phyloP scores from a whole-genome alignment of 2,797 vertebrate genomes.

The Eidolon dupreanum region DNA sequence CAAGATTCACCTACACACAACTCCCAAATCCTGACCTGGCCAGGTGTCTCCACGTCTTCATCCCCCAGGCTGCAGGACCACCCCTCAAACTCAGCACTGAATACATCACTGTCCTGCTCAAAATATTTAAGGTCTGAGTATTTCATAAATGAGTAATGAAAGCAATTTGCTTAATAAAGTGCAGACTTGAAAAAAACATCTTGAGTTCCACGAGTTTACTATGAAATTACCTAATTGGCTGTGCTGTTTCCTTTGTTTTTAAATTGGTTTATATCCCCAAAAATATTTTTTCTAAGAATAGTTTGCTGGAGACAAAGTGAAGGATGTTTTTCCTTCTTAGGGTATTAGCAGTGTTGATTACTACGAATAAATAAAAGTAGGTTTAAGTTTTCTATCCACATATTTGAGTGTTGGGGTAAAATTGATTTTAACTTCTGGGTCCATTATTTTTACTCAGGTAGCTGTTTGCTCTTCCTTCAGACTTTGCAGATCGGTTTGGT shows the following conservation, averaged over 20 bases:
- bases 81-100: background rate
- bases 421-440: background rate
- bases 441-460: background rate
- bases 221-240: background rate
- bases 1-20: background rate
- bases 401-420: background rate
- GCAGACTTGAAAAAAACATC: background rate
- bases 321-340: background rate
- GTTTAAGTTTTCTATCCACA: background rate
- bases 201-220: background rate
- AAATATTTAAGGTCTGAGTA: background rate
- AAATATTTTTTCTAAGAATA: constrained; percentile 18
- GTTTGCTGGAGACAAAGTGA: constrained; percentile 11
- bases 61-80: background rate
- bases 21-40: background rate
- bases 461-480: background rate
- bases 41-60: background rate
- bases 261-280: background rate
- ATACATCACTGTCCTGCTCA: background rate
- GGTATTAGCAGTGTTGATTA: background rate
- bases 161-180: background rate
- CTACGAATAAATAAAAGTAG: background rate
- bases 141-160: constrained; percentile 35
- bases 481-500: background rate
- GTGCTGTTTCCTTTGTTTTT: background rate